Conservation (phyloP, 2,113 vertebrate genomes). For the Bubo bubo region DNA sequence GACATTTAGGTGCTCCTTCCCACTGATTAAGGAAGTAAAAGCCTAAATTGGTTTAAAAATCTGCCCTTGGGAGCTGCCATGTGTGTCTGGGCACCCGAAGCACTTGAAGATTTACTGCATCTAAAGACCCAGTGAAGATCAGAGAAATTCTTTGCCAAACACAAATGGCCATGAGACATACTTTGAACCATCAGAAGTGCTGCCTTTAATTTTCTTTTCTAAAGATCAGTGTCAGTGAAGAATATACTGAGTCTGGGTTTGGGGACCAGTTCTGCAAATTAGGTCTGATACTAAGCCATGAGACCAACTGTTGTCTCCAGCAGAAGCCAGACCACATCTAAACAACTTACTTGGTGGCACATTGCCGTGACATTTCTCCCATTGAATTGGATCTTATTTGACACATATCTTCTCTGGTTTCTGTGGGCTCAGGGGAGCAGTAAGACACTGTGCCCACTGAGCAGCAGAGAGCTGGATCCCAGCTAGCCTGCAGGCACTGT, state of each 20-base stretch:
- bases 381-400: background rate
- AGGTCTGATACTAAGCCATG: background rate
- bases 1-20: slow-evolving; percentile 30
- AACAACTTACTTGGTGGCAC: background rate
- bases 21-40: slow-evolving; percentile 42
- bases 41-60: slow-evolving; percentile 20
- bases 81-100: background rate
- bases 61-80: background rate
- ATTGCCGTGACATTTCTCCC: background rate
- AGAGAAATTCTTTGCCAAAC: slow-evolving; percentile 17
- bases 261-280: background rate
- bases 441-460: background rate
- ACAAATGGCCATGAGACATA: background rate
- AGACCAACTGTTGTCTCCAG: background rate
- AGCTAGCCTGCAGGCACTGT: background rate
- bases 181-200: background rate
- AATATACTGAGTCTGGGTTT: background rate
- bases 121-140: background rate
- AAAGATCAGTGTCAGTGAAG: background rate
- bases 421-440: background rate
- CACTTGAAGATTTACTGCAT: background rate
- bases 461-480: background rate
- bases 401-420: background rate
- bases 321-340: background rate
- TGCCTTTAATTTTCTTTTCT: background rate